A percentile compares a stretch with the other conserved stretches of the same genome.
Conservation (phyloP, 2,113 vertebrate genomes). For the Pedionomus torquatus region DNA sequence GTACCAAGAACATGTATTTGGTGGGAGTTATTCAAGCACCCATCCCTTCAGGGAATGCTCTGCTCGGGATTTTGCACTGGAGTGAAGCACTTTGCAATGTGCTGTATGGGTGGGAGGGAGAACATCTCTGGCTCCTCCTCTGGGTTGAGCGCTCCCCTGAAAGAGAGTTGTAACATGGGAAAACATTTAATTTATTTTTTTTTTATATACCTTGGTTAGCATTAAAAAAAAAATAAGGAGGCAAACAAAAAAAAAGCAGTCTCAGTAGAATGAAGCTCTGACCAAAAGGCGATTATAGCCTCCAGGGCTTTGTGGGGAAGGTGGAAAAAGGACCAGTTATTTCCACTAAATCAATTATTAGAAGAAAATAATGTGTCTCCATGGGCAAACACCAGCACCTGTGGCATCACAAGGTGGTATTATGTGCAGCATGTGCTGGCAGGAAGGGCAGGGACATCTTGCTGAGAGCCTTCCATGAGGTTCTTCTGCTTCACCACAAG, state of each 20-base stretch:
- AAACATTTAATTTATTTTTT: not conserved
- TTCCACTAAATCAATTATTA: not conserved
- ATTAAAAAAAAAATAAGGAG: not conserved
- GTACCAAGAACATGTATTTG: accelerated
- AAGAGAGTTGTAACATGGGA: not conserved
- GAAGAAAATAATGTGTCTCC: not conserved
- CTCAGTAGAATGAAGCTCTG: not conserved
- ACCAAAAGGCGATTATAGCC: accelerated
- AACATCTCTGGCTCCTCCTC: not conserved
- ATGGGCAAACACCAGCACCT: not conserved
- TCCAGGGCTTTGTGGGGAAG: not conserved
- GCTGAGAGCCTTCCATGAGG: not conserved
- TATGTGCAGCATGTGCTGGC: not conserved
- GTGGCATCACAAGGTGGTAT: too few species aligned
- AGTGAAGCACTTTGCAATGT: accelerated
- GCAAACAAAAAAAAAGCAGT: too few species aligned
- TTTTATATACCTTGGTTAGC: not conserved
- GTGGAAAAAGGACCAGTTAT: not conserved
- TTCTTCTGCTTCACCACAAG: not conserved
- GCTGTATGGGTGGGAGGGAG: not conserved
- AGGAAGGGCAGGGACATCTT: not conserved
- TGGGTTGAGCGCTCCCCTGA: accelerated
- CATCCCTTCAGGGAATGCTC: accelerated
- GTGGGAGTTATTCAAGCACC: not conserved
- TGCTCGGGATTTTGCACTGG: not conserved